Base-by-base conservation (phyloP, 2,888 invertebrate species). In the Liopterus haemorrhoidalis region DNA sequence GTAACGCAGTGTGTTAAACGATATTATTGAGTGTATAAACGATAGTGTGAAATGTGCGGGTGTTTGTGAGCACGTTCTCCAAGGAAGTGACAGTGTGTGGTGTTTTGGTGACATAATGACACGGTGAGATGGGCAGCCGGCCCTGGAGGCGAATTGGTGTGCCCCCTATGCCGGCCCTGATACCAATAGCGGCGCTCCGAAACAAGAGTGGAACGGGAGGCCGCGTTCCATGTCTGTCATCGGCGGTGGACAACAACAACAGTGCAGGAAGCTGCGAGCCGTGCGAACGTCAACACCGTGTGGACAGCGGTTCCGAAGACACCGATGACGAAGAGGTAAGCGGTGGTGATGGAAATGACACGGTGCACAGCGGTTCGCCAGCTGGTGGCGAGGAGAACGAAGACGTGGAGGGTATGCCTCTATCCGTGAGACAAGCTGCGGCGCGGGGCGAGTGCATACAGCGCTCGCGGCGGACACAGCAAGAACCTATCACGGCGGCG, bases 401-500 rank as follows among this genome's bases (percentile, higher is more conserved):
- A 51, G 54, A 48, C 53, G 50, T 50, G 50, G 49, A 43, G 50
- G n/a, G n/a, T n/a, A n/a, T n/a, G n/a, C n/a, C n/a, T n/a, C n/a
- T n/a, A n/a, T n/a, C n/a, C n/a, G n/a, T n/a, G n/a, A n/a, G n/a
- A n/a, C n/a, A n/a, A n/a, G n/a, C n/a, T 69, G 68, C 69, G 70
- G 66, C n/a, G n/a, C n/a, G n/a, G n/a, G 65, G 65, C 66, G 65
- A 66, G 70, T 69, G n/a, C n/a, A n/a, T n/a, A 56, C 65, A 65
- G 65, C 65, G 67, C 65, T 61, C 65, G 53, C 62, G 64, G 54
- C 65, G 66, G 64, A 58, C 50, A 33, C 45, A 32, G 45, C 45
- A 32, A 5, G 49, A 51, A 50, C 52, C 48, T 50, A 32, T 46
- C 49, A 45, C 46, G 46, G 46, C 42, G 50, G 49, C 50, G 49